Evolutionary conservation across 2,797 vertebrate species (phyloP), one percentile per base, ranked within the genome.

Genomic region (Amblyopsis hoosieri): DNA sequence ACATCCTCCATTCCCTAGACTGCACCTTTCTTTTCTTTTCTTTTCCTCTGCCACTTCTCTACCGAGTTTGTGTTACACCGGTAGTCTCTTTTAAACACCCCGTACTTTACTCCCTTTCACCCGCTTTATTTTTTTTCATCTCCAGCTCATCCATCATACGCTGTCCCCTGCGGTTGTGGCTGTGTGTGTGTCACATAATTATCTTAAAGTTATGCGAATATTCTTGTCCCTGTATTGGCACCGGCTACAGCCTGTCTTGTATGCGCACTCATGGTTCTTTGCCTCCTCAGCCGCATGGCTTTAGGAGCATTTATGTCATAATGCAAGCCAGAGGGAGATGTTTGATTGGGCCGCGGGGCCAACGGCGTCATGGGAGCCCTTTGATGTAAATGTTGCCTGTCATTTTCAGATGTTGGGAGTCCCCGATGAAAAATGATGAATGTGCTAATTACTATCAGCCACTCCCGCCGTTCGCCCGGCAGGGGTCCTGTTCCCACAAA

Each of bases 161-260:
- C 82, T 88, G 85, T 92, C 85, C 84, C 90, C 76, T 46, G 74
- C 69, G 81, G 89, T 85, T 54, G 71, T 68, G 74, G 82, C 66
- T 57, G 66, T 83, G 17, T 83, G 17, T 17, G 17, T 17, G 88
- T 87, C 65, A 3, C 87, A 80, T 87, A 88, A 91, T 91, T 91
- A 90, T 89, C 85, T 83, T 73, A 80, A 84, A 87, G 89, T 87
- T 85, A 89, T 90, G 84, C 58, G 71, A 90, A 87, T 80, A 78
- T 79, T 73, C 79, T 78, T 80, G 82, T 86, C 66, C 79, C 73
- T 12, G 62, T 76, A 69, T 65, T 60, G 55, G 69, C n/a, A 37
- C 77, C 50, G 69, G 42, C 1, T 76, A 51, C 64, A 55, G 37
- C 37, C 37, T 42, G 37, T 42, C 37, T 76, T 85, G 79, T 68